These are phyloP conservation scores for Pandemis cinnamomeana DNA, from an alignment of 2,888 invertebrate genomes.

Conservation along the genomic window DNA sequence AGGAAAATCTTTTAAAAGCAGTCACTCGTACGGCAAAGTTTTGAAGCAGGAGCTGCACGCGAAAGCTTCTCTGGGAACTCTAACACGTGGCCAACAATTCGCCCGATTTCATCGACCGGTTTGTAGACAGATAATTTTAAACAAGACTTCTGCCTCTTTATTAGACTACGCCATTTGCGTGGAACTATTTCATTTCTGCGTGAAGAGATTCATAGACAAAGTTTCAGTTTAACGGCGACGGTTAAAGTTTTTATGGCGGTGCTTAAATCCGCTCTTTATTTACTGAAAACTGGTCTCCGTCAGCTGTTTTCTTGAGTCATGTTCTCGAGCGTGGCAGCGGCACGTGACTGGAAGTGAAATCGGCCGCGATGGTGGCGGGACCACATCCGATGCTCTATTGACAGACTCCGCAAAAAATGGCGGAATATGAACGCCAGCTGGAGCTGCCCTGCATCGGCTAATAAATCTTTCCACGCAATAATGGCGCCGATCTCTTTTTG, in stretches of 20 bases:
- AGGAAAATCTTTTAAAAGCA: constrained; percentile 28
- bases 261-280: constrained; percentile 40
- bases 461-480: constrained; percentile 67
- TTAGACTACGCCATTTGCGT: constrained; percentile 27
- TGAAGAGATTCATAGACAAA: constrained; percentile 40
- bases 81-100: constrained; percentile 23
- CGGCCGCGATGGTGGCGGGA: constrained; percentile 48
- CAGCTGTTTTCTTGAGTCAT: constrained; percentile 35
- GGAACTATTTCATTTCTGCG: constrained; percentile 37
- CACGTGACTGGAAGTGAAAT: constrained; percentile 58
- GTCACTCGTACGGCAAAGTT: constrained; percentile 19
- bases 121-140: constrained; percentile 18
- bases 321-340: constrained; percentile 24
- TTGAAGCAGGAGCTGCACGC: constrained; percentile 32
- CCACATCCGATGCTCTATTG: constrained; percentile 53
- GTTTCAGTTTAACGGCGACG: constrained; percentile 38
- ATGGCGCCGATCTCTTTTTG: constrained; percentile 68
- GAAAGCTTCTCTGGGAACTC: constrained; percentile 34
- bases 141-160: constrained; percentile 17
- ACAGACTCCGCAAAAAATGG: constrained; percentile 55
- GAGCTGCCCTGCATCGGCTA: constrained; percentile 52
- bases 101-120: constrained; percentile 18
- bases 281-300: constrained; percentile 35
- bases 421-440: constrained; percentile 48
- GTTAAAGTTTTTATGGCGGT: constrained; percentile 39